Evolutionary conservation across 1,140 invertebrate genomes (phyloP).

Genomic region (Antheraea pernyi): DNA sequence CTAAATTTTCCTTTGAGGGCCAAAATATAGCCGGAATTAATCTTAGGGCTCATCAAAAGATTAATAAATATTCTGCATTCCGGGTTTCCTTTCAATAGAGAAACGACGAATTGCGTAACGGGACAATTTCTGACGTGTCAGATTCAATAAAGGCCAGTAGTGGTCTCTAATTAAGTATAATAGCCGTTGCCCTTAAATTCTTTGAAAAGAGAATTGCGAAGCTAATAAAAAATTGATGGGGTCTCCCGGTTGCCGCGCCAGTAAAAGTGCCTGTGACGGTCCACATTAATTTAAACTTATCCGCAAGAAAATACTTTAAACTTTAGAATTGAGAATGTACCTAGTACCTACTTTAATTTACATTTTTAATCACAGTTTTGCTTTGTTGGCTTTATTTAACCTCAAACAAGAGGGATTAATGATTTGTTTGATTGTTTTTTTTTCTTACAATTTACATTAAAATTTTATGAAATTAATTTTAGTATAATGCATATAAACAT

Average conservation of each 20-base stretch:
- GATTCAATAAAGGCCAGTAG: constrained; percentile 49
- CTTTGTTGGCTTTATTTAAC: constrained; percentile 45
- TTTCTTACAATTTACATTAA: constrained; percentile 13
- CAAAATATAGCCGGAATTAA: constrained; percentile 67
- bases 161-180: constrained; percentile 54
- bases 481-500: no score
- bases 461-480: not conserved
- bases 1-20: constrained; percentile 73
- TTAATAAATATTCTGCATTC: constrained; percentile 64
- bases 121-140: constrained; percentile 60
- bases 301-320: constrained; percentile 60
- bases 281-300: constrained; percentile 69
- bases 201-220: constrained; percentile 45
- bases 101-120: constrained; percentile 26
- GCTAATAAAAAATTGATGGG: constrained; percentile 63
- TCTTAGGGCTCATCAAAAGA: constrained; percentile 72
- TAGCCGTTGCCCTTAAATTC: constrained; percentile 34
- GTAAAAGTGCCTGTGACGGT: constrained; percentile 48
- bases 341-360: constrained; percentile 41
- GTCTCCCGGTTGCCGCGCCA: constrained; percentile 30
- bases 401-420: constrained; percentile 42
- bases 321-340: constrained; percentile 53
- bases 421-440: constrained; percentile 34
- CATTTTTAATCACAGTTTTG: constrained; percentile 59
- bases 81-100: constrained; percentile 48